phyloP scores from a whole-genome alignment of 2,113 vertebrate species.

The Scytalopus superciliaris region DNA sequence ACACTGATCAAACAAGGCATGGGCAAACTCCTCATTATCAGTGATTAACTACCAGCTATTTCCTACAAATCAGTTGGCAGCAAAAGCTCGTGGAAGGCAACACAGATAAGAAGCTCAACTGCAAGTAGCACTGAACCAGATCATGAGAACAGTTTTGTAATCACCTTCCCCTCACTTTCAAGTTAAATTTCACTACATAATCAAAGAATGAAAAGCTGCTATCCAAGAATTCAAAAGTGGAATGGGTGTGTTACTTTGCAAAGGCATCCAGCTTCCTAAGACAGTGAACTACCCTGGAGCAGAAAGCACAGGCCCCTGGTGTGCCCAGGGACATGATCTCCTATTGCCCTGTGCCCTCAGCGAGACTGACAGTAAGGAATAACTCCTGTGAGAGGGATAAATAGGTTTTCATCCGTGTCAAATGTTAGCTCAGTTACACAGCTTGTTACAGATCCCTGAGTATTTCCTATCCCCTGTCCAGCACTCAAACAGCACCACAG shows the following conservation, averaged over 20 bases:
- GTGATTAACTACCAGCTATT: background rate
- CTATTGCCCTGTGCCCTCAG: background rate
- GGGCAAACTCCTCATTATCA: background rate
- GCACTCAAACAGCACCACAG: background rate
- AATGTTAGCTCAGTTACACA: background rate
- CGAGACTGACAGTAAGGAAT: background rate
- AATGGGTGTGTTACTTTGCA: background rate
- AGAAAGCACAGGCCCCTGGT: background rate
- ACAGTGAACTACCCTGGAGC: rapidly evolving
- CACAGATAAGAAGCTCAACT: background rate
- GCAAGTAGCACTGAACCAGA: background rate
- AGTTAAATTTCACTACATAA: background rate
- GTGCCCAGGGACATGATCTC: background rate
- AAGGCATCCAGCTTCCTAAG: background rate
- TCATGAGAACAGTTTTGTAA: background rate
- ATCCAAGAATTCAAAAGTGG: background rate
- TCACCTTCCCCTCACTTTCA: background rate
- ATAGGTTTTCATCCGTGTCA: background rate
- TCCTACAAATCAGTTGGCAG: background rate
- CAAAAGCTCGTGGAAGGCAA: background rate
- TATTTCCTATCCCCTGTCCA: background rate
- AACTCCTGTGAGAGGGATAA: background rate
- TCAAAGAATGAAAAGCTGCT: background rate
- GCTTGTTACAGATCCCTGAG: background rate
- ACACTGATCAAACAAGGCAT: background rate